Conservation (phyloP, 2,888 invertebrate genomes). For the Apotomis turbidana region DNA sequence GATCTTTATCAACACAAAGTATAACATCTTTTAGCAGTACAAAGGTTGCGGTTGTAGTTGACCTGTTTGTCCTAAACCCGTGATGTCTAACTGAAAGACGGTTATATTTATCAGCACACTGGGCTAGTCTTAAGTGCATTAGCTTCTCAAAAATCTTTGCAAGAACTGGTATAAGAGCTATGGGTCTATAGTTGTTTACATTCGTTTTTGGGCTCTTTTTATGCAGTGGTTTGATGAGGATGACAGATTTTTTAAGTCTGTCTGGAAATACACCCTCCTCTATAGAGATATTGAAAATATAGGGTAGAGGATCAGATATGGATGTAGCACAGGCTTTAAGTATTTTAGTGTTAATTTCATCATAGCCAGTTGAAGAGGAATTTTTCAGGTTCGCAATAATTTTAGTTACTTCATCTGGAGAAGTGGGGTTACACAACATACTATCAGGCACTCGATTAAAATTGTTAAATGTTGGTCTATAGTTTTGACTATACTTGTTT, state of each 20-base stretch:
- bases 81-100: too few relatives aligned
- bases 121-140: not conserved
- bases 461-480: too few relatives aligned
- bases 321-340: not conserved
- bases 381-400: not conserved
- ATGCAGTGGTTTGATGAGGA: not conserved
- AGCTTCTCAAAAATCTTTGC: not conserved
- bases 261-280: not conserved
- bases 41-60: too few relatives aligned
- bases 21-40: too few relatives aligned
- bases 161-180: not conserved
- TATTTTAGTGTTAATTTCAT: not conserved
- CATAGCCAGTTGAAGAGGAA: not conserved
- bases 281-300: not conserved
- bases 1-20: too few relatives aligned
- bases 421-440: not conserved
- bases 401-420: not conserved
- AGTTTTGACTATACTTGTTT: too few relatives aligned
- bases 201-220: not conserved
- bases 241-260: not conserved
- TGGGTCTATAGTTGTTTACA: conserved; percentile 1
- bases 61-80: too few relatives aligned
- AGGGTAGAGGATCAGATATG: not conserved
- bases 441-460: not conserved
- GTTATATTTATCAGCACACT: too few relatives aligned